These are phyloP conservation scores for Pristionchus japonicus DNA, from an alignment of 2,888 invertebrate genomes.

Conservation along the genomic window DNA sequence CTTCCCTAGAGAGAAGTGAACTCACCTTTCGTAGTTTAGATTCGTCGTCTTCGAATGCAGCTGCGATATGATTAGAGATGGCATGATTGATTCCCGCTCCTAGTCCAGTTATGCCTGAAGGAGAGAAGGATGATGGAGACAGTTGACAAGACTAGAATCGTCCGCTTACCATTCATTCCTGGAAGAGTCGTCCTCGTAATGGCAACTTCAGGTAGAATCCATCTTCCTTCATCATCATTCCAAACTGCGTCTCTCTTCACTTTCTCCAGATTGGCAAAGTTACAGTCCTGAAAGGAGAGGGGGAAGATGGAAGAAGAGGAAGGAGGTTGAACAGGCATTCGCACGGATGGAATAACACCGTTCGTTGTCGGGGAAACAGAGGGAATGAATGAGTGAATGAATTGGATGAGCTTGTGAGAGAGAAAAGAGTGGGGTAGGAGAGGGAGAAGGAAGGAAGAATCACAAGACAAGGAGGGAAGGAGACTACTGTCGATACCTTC, in stretches of 20 bases:
- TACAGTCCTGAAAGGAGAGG: constrained; percentile 54
- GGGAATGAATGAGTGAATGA: background rate
- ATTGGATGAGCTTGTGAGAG: background rate
- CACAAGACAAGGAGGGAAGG: background rate
- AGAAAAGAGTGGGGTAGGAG: background rate
- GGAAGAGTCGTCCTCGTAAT: constrained; percentile 83
- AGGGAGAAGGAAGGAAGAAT: background rate
- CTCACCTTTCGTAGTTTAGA: constrained; percentile 56
- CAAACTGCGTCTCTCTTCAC: constrained; percentile 83
- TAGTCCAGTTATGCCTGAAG: background rate
- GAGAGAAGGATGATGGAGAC: background rate
- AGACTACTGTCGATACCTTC: constrained; percentile 49
- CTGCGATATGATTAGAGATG: background rate
- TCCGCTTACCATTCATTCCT: constrained; percentile 55
- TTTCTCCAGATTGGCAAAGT: constrained; percentile 81
- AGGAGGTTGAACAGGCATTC: background rate
- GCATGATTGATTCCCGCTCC: constrained; percentile 12
- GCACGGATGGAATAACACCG: background rate
- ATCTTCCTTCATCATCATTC: constrained; percentile 83
- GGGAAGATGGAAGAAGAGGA: constrained; percentile 19
- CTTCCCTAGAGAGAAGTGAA: constrained; percentile 39
- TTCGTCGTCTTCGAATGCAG: constrained; percentile 65
- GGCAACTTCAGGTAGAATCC: constrained; percentile 81
- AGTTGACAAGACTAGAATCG: no score
- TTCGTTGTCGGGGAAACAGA: constrained; percentile 5